These are phyloP conservation scores for Sipha flava DNA, from an alignment of 1,140 invertebrate genomes.

Conservation along the genomic window DNA sequence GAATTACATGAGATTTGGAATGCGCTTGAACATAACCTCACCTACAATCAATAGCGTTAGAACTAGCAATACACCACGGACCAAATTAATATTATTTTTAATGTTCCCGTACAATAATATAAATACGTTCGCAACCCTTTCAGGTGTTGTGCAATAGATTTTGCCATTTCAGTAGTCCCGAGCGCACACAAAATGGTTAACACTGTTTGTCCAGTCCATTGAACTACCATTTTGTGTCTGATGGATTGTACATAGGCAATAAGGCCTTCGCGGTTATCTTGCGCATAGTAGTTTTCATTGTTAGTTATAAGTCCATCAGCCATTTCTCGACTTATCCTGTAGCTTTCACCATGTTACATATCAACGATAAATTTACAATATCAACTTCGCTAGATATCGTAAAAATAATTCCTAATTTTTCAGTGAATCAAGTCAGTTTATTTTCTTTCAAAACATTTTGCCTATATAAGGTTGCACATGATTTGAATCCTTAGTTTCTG, in stretches of 20 bases:
- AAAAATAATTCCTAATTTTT: slow-evolving; percentile 71
- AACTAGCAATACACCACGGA: slow-evolving; percentile 72
- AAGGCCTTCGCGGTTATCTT: slow-evolving; percentile 46
- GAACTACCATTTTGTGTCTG: slow-evolving; percentile 69
- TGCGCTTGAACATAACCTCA: slow-evolving; percentile 42
- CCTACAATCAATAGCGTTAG: slow-evolving; percentile 86
- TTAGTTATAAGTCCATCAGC: slow-evolving; percentile 79
- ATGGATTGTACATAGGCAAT: slow-evolving; percentile 56
- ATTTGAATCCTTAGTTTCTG: slow-evolving; percentile 87
- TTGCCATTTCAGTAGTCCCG: slow-evolving; percentile 79
- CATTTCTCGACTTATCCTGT: slow-evolving; percentile 95
- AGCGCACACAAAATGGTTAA: slow-evolving; percentile 78
- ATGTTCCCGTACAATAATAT: slow-evolving; percentile 56
- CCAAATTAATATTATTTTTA: slow-evolving; percentile 76
- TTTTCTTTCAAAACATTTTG: slow-evolving; percentile 94
- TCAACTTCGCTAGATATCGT: slow-evolving; percentile 88
- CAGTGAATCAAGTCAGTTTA: slow-evolving; percentile 74
- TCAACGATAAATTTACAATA: slow-evolving; percentile 64
- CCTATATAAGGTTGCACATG: slow-evolving; percentile 92
- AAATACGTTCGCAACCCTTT: slow-evolving; percentile 50
- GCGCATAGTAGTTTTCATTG: slow-evolving; percentile 84
- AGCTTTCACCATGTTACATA: slow-evolving; percentile 76
- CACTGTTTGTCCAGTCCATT: slow-evolving; percentile 82
- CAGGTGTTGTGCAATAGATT: slow-evolving; percentile 54
- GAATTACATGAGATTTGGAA: neutral